A percentile compares a stretch with the other conserved stretches of the same genome.
These are phyloP conservation scores for Eudasyphora cyanicolor DNA, from an alignment of 2,888 invertebrate species.

Conservation along the genomic window DNA sequence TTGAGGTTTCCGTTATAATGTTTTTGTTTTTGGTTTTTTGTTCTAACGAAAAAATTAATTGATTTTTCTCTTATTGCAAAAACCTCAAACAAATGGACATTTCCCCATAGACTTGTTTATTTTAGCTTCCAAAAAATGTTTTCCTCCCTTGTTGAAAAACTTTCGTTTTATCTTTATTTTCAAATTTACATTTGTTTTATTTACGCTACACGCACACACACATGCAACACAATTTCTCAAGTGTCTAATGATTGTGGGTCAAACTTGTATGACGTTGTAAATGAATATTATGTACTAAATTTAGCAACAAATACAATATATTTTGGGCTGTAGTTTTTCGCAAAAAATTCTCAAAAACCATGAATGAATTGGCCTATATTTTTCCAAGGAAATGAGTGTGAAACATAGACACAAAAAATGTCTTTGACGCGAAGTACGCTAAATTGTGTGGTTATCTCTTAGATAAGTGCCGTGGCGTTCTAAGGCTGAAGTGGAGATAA, in stretches of 20 bases:
- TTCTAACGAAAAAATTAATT: not conserved
- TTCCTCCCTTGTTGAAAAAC: not conserved
- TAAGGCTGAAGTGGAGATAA: too few species aligned
- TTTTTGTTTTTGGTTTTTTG: too few species aligned
- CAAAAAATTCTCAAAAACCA: not conserved
- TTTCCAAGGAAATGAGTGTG: not conserved
- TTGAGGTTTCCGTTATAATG: not conserved
- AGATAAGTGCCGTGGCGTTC: too few species aligned
- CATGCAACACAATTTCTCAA: slow-evolving; percentile 20
- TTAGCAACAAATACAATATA: not conserved
- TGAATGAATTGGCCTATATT: slow-evolving; percentile 2
- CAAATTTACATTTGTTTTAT: not conserved
- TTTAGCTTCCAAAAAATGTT: not conserved
- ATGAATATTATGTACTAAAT: not conserved
- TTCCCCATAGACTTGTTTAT: not conserved
- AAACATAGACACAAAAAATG: not conserved
- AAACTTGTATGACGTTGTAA: slow-evolving; percentile 41
- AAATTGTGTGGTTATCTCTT: too few species aligned
- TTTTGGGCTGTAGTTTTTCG: not conserved
- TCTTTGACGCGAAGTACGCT: not conserved
- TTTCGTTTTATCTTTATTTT: slow-evolving; percentile 7
- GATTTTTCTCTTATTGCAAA: not conserved
- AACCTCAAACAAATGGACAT: not conserved
- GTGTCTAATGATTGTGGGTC: slow-evolving; percentile 56
- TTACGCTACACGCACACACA: not conserved